Evolutionary conservation across 2,113 vertebrate genomes (phyloP), one percentile per base, ranked within the genome.

Genomic region (Craseonycteris thonglongyai): DNA sequence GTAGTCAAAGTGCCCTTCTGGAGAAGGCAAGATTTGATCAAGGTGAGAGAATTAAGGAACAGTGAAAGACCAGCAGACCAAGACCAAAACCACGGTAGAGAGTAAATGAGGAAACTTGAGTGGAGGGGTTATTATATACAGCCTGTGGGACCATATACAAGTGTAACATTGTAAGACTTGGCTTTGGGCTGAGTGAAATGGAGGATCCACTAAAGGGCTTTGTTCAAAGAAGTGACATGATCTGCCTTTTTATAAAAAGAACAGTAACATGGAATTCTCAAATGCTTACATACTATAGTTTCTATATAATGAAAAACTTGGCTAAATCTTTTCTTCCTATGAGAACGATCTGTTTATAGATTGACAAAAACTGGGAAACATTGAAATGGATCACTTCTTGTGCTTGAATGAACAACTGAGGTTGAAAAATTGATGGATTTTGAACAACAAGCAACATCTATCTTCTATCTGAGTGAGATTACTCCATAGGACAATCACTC

Each of bases 401-500:
- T 5, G 10, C 24, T 72, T 71, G 19, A 47, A 65, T 42, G 69
- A 61, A 66, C 35, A 74, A 26, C 68, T 45, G 28, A 58, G 19
- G n/a, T 35, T 88, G 30, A 59, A 33, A 12, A 24, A 12, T 21
- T 38, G 28, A 30, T n/a, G 12, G 58, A 42, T 12, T 59, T 21
- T 91, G 42, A 72, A 35, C 59, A 65, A 63, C 38, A 72, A 72
- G 40, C 10, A 74, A 5, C 42, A 33, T 51, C 28, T 75, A 16
- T 42, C 76, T 93, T 78, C 33, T 59, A 0, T 28, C 28, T 35
- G 40, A 35, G 13, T 74, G 22, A 88, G 35, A 87, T 76, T 14
- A 28, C 13, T 38, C 0, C 0, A 0, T 45, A 38, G 47, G 22
- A 6, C 49, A 3, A 4, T 11, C 38, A 4, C 16, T 42, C 38